These are phyloP conservation scores for Grus americana DNA, from an alignment of 2,113 vertebrate genomes.

Conservation along the genomic window DNA sequence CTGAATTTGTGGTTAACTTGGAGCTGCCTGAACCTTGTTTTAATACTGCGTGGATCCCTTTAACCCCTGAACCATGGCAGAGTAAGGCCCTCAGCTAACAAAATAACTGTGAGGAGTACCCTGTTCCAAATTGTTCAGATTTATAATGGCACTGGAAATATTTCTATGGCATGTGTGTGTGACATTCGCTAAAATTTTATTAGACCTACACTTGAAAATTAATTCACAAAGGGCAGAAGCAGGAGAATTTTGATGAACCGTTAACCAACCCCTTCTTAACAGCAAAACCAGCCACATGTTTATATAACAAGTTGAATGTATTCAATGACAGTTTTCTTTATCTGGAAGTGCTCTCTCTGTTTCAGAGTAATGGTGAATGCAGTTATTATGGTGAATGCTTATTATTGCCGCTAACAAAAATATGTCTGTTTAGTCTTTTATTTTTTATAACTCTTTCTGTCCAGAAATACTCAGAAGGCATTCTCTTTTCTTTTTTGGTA, in stretches of 20 bases:
- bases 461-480: neutral
- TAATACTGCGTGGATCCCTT: neutral
- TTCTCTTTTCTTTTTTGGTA: neutral
- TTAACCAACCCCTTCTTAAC: neutral
- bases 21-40: conserved; percentile 11
- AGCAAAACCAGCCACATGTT: neutral
- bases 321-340: neutral
- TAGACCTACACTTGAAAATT: neutral
- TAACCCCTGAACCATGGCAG: conserved; percentile 36
- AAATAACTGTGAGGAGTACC: neutral
- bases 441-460: neutral
- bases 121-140: neutral
- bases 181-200: neutral
- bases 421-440: neutral
- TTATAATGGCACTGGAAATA: neutral
- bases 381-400: neutral
- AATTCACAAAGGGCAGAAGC: neutral
- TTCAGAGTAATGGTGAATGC: neutral
- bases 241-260: neutral
- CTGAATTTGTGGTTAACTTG: conserved; percentile 55
- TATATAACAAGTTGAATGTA: neutral
- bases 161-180: neutral
- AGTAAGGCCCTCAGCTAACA: neutral
- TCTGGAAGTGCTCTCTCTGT: neutral
- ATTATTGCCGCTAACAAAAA: neutral